phyloP scores from a whole-genome alignment of 2,797 vertebrate genomes.

The Lophotriccus pileatus region DNA sequence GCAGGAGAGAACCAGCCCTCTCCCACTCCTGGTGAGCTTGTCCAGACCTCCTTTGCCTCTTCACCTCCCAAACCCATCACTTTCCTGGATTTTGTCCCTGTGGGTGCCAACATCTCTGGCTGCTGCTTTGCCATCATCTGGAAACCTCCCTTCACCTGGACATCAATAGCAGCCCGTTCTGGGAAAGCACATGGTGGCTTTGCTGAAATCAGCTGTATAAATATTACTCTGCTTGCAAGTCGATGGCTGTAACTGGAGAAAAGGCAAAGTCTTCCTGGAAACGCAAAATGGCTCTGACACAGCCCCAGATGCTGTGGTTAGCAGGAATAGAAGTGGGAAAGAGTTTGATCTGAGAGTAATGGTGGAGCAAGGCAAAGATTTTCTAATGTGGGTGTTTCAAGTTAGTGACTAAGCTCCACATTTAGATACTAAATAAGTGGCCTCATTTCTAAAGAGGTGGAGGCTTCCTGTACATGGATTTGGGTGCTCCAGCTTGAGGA shows the following conservation, averaged over 20 bases:
- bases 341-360: constrained; percentile 43
- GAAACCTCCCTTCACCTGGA: constrained; percentile 17
- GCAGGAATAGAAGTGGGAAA: constrained; percentile 63
- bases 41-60: background rate
- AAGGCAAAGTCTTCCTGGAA: constrained; percentile 57
- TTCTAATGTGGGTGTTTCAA: constrained; percentile 54
- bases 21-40: background rate
- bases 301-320: constrained; percentile 62
- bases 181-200: constrained; percentile 48
- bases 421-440: constrained; percentile 59
- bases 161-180: background rate
- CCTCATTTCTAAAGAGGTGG: constrained; percentile 40
- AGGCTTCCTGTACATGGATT: constrained; percentile 39
- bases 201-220: constrained; percentile 52
- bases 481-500: background rate
- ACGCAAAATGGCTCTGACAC: constrained; percentile 40
- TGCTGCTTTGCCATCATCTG: background rate
- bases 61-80: background rate
- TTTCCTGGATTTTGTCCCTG: background rate
- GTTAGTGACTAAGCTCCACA: constrained; percentile 49
- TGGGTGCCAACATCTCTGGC: background rate
- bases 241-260: constrained; percentile 45
- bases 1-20: background rate
- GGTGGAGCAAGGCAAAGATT: constrained; percentile 40
- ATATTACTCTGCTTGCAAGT: constrained; percentile 7